These are phyloP conservation scores for Telenomus remus DNA, from an alignment of 1,140 invertebrate species.

Conservation along the genomic window DNA sequence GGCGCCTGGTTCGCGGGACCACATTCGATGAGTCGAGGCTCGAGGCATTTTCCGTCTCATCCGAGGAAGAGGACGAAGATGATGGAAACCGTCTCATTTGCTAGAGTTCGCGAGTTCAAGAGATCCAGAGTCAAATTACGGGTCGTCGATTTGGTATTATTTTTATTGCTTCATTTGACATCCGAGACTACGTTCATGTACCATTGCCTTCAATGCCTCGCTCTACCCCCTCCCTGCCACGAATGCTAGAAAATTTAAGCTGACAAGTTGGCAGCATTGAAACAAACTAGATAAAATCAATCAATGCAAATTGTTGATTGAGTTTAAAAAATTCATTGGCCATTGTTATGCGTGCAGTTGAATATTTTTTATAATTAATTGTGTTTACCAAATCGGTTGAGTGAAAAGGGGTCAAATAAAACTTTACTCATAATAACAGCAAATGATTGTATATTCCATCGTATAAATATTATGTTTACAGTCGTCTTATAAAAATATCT, in stretches of 20 bases:
- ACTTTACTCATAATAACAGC: conserved; percentile 30
- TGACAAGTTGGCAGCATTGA: too few species aligned
- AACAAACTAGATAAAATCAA: too few species aligned
- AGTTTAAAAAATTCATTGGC: too few species aligned
- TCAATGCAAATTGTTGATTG: too few species aligned
- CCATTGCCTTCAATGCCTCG: not conserved
- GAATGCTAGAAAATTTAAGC: not conserved
- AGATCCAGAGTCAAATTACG: conserved; percentile 8
- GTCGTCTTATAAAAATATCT: conserved; percentile 49
- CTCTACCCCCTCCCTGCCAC: not conserved
- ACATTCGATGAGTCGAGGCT: conserved; percentile 15
- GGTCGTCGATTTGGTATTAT: conserved; percentile 24
- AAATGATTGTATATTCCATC: conserved; percentile 49
- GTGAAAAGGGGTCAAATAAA: too few species aligned
- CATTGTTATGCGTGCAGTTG: too few species aligned
- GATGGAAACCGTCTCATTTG: conserved; percentile 28
- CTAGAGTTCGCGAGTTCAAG: not conserved
- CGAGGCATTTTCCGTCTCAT: conserved; percentile 33
- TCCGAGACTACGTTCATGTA: conserved; percentile 20
- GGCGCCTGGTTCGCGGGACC: conserved; percentile 11
- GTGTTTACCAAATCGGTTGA: too few species aligned
- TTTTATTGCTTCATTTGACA: conserved; percentile 36
- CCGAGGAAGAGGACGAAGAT: conserved; percentile 32
- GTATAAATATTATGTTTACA: conserved; percentile 48
- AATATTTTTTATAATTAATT: too few species aligned